phyloP scores from a whole-genome alignment of 2,113 vertebrate species.

The Cepphus grylle region DNA sequence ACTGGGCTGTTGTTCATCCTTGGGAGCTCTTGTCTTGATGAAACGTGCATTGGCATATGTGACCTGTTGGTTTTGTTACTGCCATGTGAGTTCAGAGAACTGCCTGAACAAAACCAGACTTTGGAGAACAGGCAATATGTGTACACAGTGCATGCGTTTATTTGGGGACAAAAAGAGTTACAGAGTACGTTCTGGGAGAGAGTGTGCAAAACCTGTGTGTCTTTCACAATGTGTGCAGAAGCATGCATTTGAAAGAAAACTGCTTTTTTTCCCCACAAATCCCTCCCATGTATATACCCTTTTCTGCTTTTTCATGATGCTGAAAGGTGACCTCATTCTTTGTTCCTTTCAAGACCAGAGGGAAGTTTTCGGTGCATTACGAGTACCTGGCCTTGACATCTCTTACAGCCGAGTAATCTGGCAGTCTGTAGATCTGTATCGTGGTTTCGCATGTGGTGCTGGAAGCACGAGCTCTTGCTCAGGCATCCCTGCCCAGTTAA shows the following conservation, averaged over 20 bases:
- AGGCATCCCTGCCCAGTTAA: not conserved
- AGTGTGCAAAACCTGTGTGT: not conserved
- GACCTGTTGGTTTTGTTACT: not conserved
- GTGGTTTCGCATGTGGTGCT: not conserved
- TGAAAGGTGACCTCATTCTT: not conserved
- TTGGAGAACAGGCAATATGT: no score
- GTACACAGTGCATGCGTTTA: accelerated
- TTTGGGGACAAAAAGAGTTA: not conserved
- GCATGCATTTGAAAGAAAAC: not conserved
- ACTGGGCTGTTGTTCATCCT: not conserved
- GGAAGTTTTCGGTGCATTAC: not conserved
- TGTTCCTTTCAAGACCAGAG: not conserved
- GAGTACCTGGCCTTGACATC: not conserved
- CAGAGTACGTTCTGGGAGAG: not conserved
- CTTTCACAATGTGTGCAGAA: not conserved
- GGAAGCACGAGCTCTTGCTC: not conserved
- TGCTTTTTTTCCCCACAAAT: not conserved
- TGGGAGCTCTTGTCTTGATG: not conserved
- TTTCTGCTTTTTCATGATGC: not conserved
- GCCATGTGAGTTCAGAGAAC: not conserved
- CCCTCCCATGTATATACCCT: not conserved
- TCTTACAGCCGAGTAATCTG: not conserved
- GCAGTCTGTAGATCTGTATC: not conserved
- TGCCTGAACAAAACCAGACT: not conserved
- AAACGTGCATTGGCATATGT: accelerated